Conservation (phyloP, 2,113 vertebrate genomes). For the Bagarius yarrelli region DNA sequence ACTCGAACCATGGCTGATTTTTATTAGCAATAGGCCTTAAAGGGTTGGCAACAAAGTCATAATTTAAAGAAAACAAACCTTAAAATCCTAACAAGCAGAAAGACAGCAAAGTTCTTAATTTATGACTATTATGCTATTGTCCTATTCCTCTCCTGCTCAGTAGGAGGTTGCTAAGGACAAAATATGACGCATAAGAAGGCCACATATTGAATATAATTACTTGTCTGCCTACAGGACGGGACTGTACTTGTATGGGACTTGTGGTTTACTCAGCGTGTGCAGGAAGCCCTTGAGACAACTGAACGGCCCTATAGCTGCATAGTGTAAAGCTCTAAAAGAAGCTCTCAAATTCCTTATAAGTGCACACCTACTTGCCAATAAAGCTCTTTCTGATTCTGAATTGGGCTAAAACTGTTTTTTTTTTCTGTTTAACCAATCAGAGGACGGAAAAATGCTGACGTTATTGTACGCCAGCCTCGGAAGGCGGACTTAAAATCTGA, state of each 20-base stretch:
- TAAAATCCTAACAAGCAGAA: slow-evolving; percentile 4
- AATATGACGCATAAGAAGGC: slow-evolving; percentile 10
- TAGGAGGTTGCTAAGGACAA: slow-evolving; percentile 27
- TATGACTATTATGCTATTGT: not conserved
- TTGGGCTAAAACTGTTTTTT: too few relatives aligned
- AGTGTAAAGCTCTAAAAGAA: not conserved
- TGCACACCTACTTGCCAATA: too few relatives aligned
- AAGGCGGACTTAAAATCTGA: too few relatives aligned
- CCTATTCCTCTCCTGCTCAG: not conserved
- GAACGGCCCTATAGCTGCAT: not conserved
- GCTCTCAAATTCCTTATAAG: too few relatives aligned
- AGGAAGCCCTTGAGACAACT: not conserved
- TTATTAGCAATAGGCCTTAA: too few relatives aligned
- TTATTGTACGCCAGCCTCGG: too few relatives aligned
- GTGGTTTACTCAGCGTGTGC: slow-evolving; percentile 15
- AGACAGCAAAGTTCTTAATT: not conserved
- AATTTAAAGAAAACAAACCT: not conserved
- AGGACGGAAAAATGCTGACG: too few relatives aligned
- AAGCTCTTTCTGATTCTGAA: too few relatives aligned
- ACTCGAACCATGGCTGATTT: not conserved
- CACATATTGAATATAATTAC: slow-evolving; percentile 37
- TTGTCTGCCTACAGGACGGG: slow-evolving; percentile 25
- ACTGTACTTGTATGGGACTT: slow-evolving; percentile 23
- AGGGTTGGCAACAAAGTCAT: too few relatives aligned
- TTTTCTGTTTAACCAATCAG: too few relatives aligned